Base-by-base conservation (phyloP, 2,113 vertebrate genomes). In the Lophius piscatorius region DNA sequence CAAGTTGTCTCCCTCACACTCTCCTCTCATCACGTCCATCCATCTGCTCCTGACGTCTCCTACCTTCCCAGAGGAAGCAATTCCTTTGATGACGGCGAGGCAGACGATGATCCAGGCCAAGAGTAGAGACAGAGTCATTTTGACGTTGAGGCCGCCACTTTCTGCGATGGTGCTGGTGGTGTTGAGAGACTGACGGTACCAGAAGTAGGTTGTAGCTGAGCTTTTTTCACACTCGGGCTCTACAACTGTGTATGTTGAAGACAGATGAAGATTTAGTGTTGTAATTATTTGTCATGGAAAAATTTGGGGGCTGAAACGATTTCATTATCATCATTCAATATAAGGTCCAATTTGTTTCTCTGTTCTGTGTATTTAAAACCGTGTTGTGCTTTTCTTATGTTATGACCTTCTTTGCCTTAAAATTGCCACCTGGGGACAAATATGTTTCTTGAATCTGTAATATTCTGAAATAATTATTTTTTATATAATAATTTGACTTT, bases 171-270 rank as follows among this genome's bases (percentile, higher is more conserved):
- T 94, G 88, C 93, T 93, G 77, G 97, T 98, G 58, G 95, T 99
- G 87, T 99, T 95, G 79, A 99, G 71, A 14, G 97, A 88, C 86
- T 99, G 94, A 5, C 97, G 91, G 85, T 99, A 99, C 97, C 97
- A 99, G 93, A 98, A 99, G 77, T 96, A 99, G 12, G 97, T 99
- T 1, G 97, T 99, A 21, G 97, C 97, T 0, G 97, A 99, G 88
- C 97, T 99, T 89, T 94, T 98, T 5, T 98, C 95, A 0, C 97
- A 99, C 83, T 99, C 97, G 0, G 95, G 78, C 84, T 97, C 97
- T 81, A 98, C 92, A 78, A 94, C 97, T 99, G 85, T 5, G 46
- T 36, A 23, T 40, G 35, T 14, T 34, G 6, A 2, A 67, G 21
- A 63, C 2, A 40, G 50, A 20, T 16, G n/a, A 18, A 45, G 21